A percentile compares a stretch with the other conserved stretches of the same genome.
These are phyloP conservation scores for Rhimphoctona megacephalus DNA, from an alignment of 2,888 invertebrate genomes.

Conservation along the genomic window DNA sequence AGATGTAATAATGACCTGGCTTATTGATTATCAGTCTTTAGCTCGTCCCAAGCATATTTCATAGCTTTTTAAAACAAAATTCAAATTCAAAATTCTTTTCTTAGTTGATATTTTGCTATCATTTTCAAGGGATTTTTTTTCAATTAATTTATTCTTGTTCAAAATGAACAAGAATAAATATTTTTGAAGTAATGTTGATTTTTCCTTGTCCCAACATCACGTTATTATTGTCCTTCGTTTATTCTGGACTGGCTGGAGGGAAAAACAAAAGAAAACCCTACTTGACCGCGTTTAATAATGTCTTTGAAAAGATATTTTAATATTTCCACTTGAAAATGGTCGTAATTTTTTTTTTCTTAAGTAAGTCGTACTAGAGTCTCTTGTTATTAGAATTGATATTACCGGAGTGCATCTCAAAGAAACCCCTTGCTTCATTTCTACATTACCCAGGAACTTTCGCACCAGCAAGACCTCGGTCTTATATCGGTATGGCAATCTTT, in stretches of 20 bases:
- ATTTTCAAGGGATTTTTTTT: too few species aligned
- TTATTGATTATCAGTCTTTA: background rate
- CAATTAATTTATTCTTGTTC: too few species aligned
- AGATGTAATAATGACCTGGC: background rate
- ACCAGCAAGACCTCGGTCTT: conserved; percentile 34
- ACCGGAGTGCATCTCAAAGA: conserved; percentile 32
- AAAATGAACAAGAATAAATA: too few species aligned
- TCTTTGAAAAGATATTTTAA: background rate
- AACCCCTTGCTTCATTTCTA: conserved; percentile 24
- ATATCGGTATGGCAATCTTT: conserved; percentile 58
- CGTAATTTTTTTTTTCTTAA: background rate
- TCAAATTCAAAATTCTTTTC: background rate
- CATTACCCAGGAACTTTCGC: conserved; percentile 39
- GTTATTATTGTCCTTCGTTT: background rate
- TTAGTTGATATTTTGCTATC: too few species aligned
- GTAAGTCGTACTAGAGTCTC: background rate
- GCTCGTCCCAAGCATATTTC: background rate
- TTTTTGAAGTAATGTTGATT: too few species aligned
- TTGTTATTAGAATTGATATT: background rate
- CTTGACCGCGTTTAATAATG: background rate
- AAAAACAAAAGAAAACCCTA: background rate
- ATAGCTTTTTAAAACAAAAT: background rate
- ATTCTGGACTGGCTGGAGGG: too few species aligned
- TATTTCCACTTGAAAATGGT: background rate
- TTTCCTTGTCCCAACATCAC: background rate